These are phyloP conservation scores for Spilogale gracilis DNA, from an alignment of 2,113 vertebrate species.

Conservation along the genomic window DNA sequence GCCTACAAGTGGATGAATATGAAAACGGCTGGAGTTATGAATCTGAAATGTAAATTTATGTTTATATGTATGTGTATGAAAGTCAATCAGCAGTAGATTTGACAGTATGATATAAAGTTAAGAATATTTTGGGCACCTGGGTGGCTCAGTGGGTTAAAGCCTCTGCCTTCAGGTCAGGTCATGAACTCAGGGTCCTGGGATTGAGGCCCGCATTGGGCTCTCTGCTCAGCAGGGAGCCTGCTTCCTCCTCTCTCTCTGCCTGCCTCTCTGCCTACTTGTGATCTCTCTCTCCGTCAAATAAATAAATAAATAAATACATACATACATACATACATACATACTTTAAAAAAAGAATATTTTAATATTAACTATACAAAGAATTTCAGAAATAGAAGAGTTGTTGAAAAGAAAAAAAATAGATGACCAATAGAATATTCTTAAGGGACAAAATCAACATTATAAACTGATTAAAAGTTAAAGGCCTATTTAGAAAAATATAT, in stretches of 20 bases:
- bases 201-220: too few relatives aligned
- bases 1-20: not conserved
- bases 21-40: not conserved
- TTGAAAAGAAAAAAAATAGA: not conserved
- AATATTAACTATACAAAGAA: not conserved
- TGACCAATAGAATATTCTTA: not conserved
- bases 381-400: conserved; percentile 23
- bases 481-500: not conserved
- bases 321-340: too few relatives aligned
- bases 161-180: too few relatives aligned
- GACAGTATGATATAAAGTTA: not conserved
- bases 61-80: conserved; percentile 26
- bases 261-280: too few relatives aligned
- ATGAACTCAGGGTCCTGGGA: too few relatives aligned
- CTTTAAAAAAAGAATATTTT: not conserved
- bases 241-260: too few relatives aligned
- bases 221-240: too few relatives aligned
- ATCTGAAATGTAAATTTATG: conserved; percentile 40
- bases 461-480: conserved; percentile 27
- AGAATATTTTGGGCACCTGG: too few relatives aligned
- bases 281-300: too few relatives aligned
- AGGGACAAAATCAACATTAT: not conserved
- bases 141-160: too few relatives aligned
- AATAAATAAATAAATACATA: too few relatives aligned
- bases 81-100: not conserved